These are phyloP conservation scores for Harpegnathos saltator DNA, from an alignment of 1,140 invertebrate species.

Conservation along the genomic window DNA sequence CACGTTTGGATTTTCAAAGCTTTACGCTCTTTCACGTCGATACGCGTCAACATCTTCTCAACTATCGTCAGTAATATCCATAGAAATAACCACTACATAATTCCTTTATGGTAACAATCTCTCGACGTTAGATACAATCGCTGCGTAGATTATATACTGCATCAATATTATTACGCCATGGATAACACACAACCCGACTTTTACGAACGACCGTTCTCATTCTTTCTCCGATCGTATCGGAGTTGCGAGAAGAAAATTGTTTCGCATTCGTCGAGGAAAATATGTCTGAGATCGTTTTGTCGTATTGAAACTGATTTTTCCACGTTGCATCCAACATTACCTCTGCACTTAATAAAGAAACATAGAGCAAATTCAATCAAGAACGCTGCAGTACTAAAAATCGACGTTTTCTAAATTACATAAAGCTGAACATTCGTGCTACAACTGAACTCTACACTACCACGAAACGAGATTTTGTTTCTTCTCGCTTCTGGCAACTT, in stretches of 20 bases:
- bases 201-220: slow-evolving; percentile 21
- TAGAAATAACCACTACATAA: background rate
- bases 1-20: slow-evolving; percentile 12
- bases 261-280: background rate
- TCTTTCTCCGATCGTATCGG: slow-evolving; percentile 23
- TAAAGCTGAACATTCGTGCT: background rate
- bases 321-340: background rate
- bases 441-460: background rate
- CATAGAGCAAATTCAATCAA: background rate
- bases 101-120: slow-evolving; percentile 18
- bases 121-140: slow-evolving; percentile 1
- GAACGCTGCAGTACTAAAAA: slow-evolving; percentile 17
- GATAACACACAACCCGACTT: slow-evolving; percentile 13
- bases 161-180: slow-evolving; percentile 27
- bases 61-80: slow-evolving; percentile 23
- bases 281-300: background rate
- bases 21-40: slow-evolving; percentile 63
- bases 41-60: slow-evolving; percentile 62
- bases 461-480: background rate
- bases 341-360: background rate
- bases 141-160: slow-evolving; percentile 14
- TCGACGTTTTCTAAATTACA: background rate
- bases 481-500: slow-evolving; percentile 8
- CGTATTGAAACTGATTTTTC: slow-evolving; percentile 6
- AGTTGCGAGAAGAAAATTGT: slow-evolving; percentile 8